A percentile compares a stretch with the other conserved stretches of the same genome.
phyloP scores from a whole-genome alignment of 2,888 invertebrate species.

The Acronicta leporina region DNA sequence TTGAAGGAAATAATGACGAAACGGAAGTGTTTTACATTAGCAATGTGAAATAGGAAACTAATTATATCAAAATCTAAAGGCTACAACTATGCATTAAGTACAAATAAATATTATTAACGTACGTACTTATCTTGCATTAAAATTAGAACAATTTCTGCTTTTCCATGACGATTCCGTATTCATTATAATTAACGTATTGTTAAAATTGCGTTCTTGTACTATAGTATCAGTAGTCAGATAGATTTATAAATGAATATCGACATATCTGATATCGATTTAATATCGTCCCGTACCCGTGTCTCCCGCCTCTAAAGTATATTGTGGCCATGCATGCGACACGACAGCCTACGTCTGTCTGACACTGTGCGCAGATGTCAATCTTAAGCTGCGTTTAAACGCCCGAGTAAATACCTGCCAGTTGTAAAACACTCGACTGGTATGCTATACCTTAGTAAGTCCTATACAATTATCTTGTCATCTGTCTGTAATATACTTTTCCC shows the following conservation, averaged over 20 bases:
- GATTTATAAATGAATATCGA: no score
- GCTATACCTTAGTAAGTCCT: constrained; percentile 56
- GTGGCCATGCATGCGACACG: constrained; percentile 25
- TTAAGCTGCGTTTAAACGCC: constrained; percentile 29
- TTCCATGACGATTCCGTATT: no score
- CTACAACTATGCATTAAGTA: background rate
- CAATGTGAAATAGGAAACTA: constrained; percentile 37
- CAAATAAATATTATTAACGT: no score
- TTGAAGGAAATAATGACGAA: constrained; percentile 41
- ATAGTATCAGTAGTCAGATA: no score
- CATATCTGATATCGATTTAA: constrained; percentile 1
- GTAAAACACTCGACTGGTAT: constrained; percentile 60
- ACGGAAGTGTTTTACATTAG: constrained; percentile 20
- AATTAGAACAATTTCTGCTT: no score
- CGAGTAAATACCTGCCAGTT: constrained; percentile 42
- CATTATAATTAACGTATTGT: no score
- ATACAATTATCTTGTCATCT: constrained; percentile 50
- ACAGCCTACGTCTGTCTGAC: constrained; percentile 29
- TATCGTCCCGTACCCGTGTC: constrained; percentile 24
- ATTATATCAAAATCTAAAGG: constrained; percentile 23
- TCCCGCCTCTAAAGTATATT: constrained; percentile 5
- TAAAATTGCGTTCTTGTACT: no score
- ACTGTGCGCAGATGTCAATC: constrained; percentile 23
- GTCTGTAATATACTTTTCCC: constrained; percentile 1
- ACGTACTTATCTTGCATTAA: no score